These are phyloP conservation scores for Tridacna gigas DNA, from an alignment of 2,888 invertebrate genomes.

Conservation along the genomic window DNA sequence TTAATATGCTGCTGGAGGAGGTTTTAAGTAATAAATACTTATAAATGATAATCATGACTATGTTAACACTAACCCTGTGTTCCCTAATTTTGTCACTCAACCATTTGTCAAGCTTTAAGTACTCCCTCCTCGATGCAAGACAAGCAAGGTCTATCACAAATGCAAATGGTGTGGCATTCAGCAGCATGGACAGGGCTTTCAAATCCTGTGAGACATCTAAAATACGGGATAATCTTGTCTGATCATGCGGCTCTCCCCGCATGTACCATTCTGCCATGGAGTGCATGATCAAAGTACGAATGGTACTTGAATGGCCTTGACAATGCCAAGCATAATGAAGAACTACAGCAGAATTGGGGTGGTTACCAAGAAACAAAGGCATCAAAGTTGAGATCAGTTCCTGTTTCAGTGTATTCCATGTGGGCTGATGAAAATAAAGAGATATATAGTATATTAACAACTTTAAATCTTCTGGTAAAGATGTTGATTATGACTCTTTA, in stretches of 20 bases:
- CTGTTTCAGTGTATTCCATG: slow-evolving; percentile 88
- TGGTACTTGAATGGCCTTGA: slow-evolving; percentile 83
- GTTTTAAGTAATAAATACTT: no score
- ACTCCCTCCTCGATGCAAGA: slow-evolving; percentile 97
- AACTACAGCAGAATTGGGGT: slow-evolving; percentile 98
- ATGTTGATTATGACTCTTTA: no score
- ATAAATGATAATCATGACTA: no score
- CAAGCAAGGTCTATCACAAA: slow-evolving; percentile 99
- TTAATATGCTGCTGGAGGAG: no score
- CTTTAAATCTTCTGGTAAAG: no score
- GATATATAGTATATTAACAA: not conserved
- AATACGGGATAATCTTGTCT: slow-evolving; percentile 95
- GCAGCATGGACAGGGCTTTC: slow-evolving; percentile 93
- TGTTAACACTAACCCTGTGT: slow-evolving; percentile 90
- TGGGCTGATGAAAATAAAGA: slow-evolving; percentile 69
- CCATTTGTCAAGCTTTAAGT: slow-evolving; percentile 99
- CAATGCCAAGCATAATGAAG: slow-evolving; percentile 98
- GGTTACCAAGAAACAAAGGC: slow-evolving; percentile 96
- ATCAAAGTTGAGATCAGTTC: slow-evolving; percentile 95
- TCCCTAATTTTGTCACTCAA: slow-evolving; percentile 98
- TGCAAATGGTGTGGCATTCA: slow-evolving; percentile 91
- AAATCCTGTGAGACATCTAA: slow-evolving; percentile 98
- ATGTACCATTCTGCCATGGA: slow-evolving; percentile 99
- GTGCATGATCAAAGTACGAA: slow-evolving; percentile 90
- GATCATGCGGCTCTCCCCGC: slow-evolving; percentile 93